Evolutionary conservation across 2,113 vertebrate species (phyloP), one percentile per base, ranked within the genome.

Genomic region (Raja brachyura): DNA sequence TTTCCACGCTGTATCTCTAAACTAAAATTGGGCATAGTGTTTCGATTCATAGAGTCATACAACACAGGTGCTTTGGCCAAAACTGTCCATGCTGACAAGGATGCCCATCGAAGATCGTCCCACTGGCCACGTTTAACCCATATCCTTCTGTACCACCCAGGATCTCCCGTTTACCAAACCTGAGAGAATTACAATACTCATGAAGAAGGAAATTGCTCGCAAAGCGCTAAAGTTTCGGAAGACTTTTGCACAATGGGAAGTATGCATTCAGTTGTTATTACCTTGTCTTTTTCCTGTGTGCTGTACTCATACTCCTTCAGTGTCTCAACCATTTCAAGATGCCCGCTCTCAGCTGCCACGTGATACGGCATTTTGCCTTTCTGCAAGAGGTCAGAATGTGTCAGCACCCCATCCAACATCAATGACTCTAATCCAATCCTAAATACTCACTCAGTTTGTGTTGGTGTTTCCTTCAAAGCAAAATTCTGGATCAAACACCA

Each of bases 201-300:
- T 25, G 16, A 22, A 86, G 22, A 70, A 90, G 63, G 11, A 48
- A 70, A 28, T 90, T 90, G 86, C 61, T 39, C 3, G 6, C 31
- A 22, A 70, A 70, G 28, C 31, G 48, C 14, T 88, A 31, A 88
- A 22, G 33, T 22, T 20, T 31, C 0, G 56, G 88, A 92, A 73
- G 63, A 39, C 39, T 73, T 48, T 83, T 70, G 66, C 22, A 92
- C 39, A 48, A 25, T 31, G n/a, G 16, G 22, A 48, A 74, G 9
- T 48, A 39, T 28, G 4, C n/a, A 92, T 92, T 92, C 31, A 39
- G n/a, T 48, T 48, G n/a, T n/a, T 48, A 73, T 94, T 95, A 98
- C 98, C 96, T 97, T 95, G 95, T 98, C 97, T 94, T 97, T 96
- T 94, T 97, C 96, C 95, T 96, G 96, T 18, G 97, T 97, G 73